Conservation (phyloP, 2,888 invertebrate genomes). For the Elgonia sp. region DNA sequence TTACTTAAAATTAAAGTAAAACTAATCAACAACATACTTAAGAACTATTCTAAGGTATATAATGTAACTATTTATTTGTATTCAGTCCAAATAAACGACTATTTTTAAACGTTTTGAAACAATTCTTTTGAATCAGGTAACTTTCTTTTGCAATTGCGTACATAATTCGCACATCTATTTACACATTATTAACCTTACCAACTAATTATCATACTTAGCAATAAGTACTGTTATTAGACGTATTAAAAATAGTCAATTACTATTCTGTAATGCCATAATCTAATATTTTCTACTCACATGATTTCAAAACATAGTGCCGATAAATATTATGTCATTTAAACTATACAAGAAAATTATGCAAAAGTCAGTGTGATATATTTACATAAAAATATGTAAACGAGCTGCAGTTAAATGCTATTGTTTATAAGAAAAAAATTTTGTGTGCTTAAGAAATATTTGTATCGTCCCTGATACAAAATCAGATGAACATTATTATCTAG, state of each 20-base stretch:
- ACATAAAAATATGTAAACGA: constrained; percentile 25
- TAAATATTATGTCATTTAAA: constrained; percentile 6
- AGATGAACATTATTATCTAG: not conserved
- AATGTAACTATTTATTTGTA: not conserved
- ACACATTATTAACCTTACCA: not conserved
- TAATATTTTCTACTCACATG: constrained; percentile 7
- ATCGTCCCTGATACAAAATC: not conserved
- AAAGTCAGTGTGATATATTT: constrained; percentile 10
- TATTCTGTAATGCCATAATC: constrained; percentile 4
- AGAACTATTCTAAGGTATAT: too few species aligned
- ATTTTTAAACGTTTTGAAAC: not conserved
- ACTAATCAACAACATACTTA: not conserved
- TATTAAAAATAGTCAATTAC: constrained; percentile 33
- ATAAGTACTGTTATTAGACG: not conserved
- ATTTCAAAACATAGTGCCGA: not conserved
- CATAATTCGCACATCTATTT: not conserved
- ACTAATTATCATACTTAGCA: not conserved
- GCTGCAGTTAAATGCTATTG: constrained; percentile 42
- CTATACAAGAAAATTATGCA: constrained; percentile 15
- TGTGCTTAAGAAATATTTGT: constrained; percentile 32
- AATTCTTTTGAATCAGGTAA: not conserved
- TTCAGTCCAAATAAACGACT: not conserved
- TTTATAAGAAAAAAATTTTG: constrained; percentile 26
- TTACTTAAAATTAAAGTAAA: not conserved
- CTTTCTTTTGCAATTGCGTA: not conserved